Evolutionary conservation across 2,113 vertebrate genomes (phyloP).

Genomic region (Planiliza haematocheilus): DNA sequence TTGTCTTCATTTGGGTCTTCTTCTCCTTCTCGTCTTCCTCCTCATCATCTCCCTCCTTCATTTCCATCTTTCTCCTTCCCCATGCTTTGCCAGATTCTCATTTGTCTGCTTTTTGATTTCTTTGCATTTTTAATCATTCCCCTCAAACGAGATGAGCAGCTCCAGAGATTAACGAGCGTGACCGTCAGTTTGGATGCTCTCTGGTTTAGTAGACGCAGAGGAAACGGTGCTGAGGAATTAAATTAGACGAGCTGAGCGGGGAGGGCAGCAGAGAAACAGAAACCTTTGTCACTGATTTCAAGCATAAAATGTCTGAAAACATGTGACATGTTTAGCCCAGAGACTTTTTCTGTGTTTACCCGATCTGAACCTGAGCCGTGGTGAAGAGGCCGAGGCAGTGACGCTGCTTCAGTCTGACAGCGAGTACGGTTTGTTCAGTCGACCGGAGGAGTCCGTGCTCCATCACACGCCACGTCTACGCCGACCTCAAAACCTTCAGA

Average conservation of each 20-base stretch:
- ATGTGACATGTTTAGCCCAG: no score
- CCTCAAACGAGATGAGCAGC: no score
- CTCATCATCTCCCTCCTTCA: no score
- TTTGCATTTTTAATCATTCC: no score
- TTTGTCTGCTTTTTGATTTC: no score
- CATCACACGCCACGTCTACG: background rate
- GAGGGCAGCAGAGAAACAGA: background rate
- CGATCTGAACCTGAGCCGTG: background rate
- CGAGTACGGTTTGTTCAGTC: background rate
- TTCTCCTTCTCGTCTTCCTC: no score
- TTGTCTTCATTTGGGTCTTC: no score
- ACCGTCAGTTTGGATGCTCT: background rate
- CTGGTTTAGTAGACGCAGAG: background rate
- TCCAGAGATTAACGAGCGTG: background rate
- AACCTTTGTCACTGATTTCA: background rate
- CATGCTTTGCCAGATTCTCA: no score
- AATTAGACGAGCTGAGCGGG: background rate
- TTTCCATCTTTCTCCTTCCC: no score
- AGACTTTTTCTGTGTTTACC: background rate
- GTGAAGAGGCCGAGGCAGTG: background rate
- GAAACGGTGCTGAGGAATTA: background rate
- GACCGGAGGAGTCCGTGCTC: background rate
- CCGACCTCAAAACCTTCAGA: no score
- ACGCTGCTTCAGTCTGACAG: conserved; percentile 20
- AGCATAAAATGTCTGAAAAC: background rate